phyloP scores from a whole-genome alignment of 2,113 vertebrate genomes.

The Numida meleagris region DNA sequence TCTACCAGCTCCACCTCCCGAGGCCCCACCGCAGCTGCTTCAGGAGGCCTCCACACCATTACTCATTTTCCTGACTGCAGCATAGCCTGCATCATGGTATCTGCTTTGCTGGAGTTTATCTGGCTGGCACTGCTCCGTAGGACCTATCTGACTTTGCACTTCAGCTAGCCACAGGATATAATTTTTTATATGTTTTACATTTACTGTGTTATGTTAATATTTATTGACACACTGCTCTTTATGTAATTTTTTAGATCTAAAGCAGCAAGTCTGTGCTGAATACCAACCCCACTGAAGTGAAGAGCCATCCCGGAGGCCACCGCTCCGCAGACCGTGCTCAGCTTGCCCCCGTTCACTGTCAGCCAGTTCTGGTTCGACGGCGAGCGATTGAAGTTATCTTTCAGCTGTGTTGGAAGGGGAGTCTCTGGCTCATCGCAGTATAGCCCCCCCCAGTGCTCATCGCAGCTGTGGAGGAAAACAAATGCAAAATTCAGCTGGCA shows the following conservation, averaged over 20 bases:
- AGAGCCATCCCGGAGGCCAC: constrained; percentile 96
- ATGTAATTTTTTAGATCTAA: not conserved
- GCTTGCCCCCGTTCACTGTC: constrained; percentile 90
- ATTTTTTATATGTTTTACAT: not conserved
- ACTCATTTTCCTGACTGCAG: not conserved
- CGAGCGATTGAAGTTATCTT: constrained; percentile 95
- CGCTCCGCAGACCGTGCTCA: constrained; percentile 93
- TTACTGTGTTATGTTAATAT: not conserved
- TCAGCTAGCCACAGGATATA: not conserved
- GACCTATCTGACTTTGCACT: not conserved
- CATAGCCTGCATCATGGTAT: not conserved
- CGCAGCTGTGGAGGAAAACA: constrained; percentile 83
- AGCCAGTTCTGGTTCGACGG: constrained; percentile 94
- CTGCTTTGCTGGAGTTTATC: not conserved
- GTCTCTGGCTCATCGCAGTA: constrained; percentile 91
- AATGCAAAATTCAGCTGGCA: constrained; percentile 1
- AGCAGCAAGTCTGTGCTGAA: not conserved
- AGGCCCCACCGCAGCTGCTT: not conserved
- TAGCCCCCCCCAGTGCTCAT: constrained; percentile 91
- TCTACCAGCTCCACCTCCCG: not conserved
- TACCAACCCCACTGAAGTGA: constrained; percentile 93
- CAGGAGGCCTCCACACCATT: not conserved
- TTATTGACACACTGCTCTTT: not conserved
- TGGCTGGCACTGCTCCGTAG: not conserved
- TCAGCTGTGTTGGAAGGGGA: constrained; percentile 89